Evolutionary conservation across 2,113 vertebrate genomes (phyloP).

Genomic region (Tragelaphus buxtoni): DNA sequence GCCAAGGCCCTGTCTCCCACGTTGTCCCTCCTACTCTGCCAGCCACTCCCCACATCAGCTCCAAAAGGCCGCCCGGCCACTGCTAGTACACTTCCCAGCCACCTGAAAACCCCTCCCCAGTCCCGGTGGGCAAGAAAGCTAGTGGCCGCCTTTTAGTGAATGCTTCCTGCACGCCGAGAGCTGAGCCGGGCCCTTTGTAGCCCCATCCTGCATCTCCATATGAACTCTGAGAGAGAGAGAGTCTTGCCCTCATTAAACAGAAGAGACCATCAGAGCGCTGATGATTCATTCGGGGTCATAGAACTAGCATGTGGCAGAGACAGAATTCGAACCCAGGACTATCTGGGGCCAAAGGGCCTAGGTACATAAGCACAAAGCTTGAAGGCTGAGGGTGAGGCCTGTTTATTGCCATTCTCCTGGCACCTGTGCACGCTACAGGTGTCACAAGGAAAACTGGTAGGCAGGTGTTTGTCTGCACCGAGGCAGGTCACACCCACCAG

Average conservation of each 20-base stretch:
- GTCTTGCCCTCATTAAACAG: background rate
- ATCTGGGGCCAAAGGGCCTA: background rate
- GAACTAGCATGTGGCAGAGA: background rate
- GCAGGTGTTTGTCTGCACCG: constrained; percentile 25
- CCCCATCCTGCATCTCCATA: background rate
- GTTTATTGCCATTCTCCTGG: background rate
- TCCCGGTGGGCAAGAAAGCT: background rate
- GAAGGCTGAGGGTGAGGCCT: constrained; percentile 51
- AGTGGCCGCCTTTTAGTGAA: background rate
- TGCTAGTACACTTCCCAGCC: background rate
- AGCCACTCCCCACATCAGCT: background rate
- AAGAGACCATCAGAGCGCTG: background rate
- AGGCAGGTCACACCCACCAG: constrained; percentile 56
- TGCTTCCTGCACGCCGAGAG: background rate
- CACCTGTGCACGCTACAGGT: background rate
- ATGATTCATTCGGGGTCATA: background rate
- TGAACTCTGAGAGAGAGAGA: background rate
- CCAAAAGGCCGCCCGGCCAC: background rate
- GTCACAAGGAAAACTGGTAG: constrained; percentile 56
- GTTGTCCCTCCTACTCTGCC: background rate
- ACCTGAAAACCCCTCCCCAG: background rate
- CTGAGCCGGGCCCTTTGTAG: background rate
- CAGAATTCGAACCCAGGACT: constrained; percentile 6
- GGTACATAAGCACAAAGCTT: background rate
- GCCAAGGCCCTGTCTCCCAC: background rate